Base-by-base conservation (phyloP, 2,888 invertebrate genomes). In the Apamea sordens region DNA sequence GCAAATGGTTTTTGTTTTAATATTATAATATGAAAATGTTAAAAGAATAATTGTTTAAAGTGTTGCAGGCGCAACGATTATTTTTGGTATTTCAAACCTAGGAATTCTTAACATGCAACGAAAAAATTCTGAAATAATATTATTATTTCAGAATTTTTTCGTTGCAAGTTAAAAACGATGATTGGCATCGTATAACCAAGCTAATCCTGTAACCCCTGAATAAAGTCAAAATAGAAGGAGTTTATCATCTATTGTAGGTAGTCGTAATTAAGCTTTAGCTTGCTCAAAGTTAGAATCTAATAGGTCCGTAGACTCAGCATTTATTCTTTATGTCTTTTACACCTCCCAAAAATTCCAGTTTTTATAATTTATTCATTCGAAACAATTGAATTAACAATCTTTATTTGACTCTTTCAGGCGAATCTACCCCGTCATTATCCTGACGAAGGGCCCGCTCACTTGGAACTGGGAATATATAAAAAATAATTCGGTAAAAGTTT, bases 391-490 rank as follows among this genome's bases (percentile, higher is more conserved):
- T 63, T 18, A 77, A 73, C 71, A 74, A 69, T n/a, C 63, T 21
- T 68, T 28, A 69, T 81, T 81, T 69, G 7, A 64, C 81, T 68
- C 10, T 95, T 95, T 85, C 94, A 97, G 97, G 84, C 93, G 97
- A 89, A 92, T 97, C 89, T 97, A 96, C 89, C 96, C 97, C 69
- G 96, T 96, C 89, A 95, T 97, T 92, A 97, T 97, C 84, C 91
- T 97, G 91, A 96, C 97, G 83, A 96, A 95, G 89, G 97, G 97
- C 59, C 96, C 97, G 53, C 93, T 97, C 80, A 92, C 94, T 84
- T 97, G 97, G 97, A 95, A 96, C 92, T 97, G 97, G 97, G 94
- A 95, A 85, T 96, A 96, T 89, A 97, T 97, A 92, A 95, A 94
- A 94, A 94, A 94, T 90, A 96, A 96, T 93, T 91, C 95, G 44